Evolutionary conservation across 2,888 invertebrate genomes (phyloP).

Genomic region (Caenorhabditis japonica): DNA sequence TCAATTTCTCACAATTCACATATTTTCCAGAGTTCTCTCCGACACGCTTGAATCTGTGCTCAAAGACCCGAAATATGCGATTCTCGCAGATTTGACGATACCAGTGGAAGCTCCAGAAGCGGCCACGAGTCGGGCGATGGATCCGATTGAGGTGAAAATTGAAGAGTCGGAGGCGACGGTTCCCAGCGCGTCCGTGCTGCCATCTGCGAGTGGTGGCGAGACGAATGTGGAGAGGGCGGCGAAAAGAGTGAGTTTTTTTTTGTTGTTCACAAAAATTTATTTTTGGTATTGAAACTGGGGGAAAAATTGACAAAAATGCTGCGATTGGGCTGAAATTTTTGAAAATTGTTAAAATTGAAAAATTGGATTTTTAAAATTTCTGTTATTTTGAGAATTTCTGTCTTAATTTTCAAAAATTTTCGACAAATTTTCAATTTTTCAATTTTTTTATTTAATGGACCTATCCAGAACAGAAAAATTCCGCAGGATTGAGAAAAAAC

Average conservation of each 20-base stretch:
- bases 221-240: slow-evolving; percentile 56
- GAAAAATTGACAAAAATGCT: background rate
- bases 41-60: slow-evolving; percentile 23
- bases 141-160: slow-evolving; percentile 57
- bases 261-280: no score
- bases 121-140: slow-evolving; percentile 6
- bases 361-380: no score
- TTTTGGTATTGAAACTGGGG: no score
- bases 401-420: no score
- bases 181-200: slow-evolving; percentile 25
- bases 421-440: no score
- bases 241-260: slow-evolving; percentile 50
- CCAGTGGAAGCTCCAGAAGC: slow-evolving; percentile 1
- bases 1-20: no score
- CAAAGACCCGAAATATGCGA: slow-evolving; percentile 39
- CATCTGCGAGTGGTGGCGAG: slow-evolving; percentile 22
- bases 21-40: slow-evolving; percentile 16
- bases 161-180: slow-evolving; percentile 32
- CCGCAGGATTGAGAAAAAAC: no score
- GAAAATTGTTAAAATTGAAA: no score
- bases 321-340: background rate
- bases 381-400: no score
- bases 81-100: slow-evolving; percentile 9
- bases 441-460: no score
- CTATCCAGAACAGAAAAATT: no score